Conservation (phyloP, 2,888 invertebrate genomes). For the Amiota minor region DNA sequence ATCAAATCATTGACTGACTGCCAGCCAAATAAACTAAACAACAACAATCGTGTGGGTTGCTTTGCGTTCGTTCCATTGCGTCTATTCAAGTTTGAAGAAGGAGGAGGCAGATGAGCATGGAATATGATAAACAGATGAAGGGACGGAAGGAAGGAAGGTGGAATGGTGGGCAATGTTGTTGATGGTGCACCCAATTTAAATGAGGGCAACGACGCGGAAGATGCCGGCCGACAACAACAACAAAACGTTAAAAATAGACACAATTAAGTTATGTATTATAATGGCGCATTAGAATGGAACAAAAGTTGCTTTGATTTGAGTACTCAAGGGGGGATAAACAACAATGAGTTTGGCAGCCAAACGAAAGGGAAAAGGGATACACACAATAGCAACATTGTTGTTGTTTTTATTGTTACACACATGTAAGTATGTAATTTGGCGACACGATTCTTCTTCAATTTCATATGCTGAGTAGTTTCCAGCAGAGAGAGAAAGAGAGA, state of each 20-base stretch:
- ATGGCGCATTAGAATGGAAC: constrained; percentile 33
- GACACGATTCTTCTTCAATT: constrained; percentile 25
- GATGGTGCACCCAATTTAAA: constrained; percentile 34
- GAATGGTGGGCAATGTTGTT: constrained; percentile 23
- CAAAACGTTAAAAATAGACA: constrained; percentile 58
- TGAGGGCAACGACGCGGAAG: constrained; percentile 44
- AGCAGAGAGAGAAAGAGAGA: background rate
- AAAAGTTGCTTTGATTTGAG: background rate
- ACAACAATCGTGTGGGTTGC: background rate
- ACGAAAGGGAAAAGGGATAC: too few relatives aligned
- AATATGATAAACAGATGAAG: constrained; percentile 8
- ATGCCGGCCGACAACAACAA: constrained; percentile 46
- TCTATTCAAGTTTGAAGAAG: too few relatives aligned
- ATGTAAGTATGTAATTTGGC: background rate
- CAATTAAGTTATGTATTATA: constrained; percentile 66
- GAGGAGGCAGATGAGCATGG: too few relatives aligned
- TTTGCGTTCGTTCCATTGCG: background rate
- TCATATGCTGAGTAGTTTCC: background rate
- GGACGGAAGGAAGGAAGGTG: constrained; percentile 34
- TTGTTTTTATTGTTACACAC: too few relatives aligned
- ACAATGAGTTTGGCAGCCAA: too few relatives aligned
- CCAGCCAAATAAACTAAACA: background rate
- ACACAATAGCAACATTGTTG: background rate
- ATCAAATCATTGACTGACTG: background rate
- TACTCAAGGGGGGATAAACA: too few relatives aligned